A percentile compares a stretch with the other conserved stretches of the same genome.
phyloP scores from a whole-genome alignment of 2,888 invertebrate species.

The Blastobasis adustella region DNA sequence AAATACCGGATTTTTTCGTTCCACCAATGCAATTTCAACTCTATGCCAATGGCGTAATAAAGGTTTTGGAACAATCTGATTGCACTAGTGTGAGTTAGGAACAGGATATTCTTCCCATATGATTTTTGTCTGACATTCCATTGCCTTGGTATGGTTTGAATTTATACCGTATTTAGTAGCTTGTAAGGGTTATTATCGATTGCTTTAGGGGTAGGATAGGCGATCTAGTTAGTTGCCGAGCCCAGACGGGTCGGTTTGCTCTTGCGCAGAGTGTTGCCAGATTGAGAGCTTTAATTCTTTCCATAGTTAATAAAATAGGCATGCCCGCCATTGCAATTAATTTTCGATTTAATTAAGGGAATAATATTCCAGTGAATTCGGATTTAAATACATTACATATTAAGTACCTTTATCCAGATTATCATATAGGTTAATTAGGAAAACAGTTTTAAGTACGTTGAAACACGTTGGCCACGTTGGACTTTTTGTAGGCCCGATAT shows the following conservation, averaged over 20 bases:
- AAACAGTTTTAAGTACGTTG: too few species aligned
- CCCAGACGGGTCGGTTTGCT: conserved; percentile 36
- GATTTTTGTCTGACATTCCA: conserved; percentile 66
- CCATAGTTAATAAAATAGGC: background rate
- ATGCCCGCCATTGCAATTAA: background rate
- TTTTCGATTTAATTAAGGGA: background rate
- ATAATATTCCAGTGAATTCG: background rate
- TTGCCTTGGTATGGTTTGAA: conserved; percentile 17
- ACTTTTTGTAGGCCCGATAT: too few species aligned
- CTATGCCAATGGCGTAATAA: rapidly evolving
- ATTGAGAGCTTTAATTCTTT: conserved; percentile 9
- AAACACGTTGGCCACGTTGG: too few species aligned
- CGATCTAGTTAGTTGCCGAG: conserved; percentile 48
- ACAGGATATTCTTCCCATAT: conserved; percentile 67
- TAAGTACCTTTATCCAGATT: too few species aligned
- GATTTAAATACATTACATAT: too few species aligned
- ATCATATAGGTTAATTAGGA: too few species aligned
- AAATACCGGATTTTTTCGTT: conserved; percentile 28
- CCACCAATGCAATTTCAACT: conserved; percentile 13
- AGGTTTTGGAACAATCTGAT: conserved; percentile 13
- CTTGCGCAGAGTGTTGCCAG: conserved; percentile 31
- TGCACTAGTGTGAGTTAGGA: conserved; percentile 30
- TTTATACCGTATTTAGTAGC: conserved; percentile 10
- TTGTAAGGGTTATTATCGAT: conserved; percentile 16
- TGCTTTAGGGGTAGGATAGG: conserved; percentile 15